Evolutionary conservation across 2,888 invertebrate species (phyloP).

Genomic region (Ceramica pisi): DNA sequence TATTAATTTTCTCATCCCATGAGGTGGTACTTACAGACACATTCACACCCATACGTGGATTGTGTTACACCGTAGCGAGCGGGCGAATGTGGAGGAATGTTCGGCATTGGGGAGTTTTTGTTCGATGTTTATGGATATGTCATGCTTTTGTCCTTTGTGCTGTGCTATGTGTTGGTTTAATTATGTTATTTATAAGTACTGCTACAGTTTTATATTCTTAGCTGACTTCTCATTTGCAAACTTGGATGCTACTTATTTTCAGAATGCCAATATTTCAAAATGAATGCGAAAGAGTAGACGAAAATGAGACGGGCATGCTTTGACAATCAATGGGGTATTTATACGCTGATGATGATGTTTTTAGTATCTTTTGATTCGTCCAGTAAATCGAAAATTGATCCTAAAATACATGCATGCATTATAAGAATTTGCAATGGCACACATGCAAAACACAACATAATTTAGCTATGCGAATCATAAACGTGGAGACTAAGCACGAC

Average conservation of each 20-base stretch:
- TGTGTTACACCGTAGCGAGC: constrained; percentile 73
- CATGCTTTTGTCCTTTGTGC: constrained; percentile 29
- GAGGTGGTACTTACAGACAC: constrained; percentile 77
- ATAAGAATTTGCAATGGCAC: no score
- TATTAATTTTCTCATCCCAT: constrained; percentile 85
- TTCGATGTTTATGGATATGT: constrained; percentile 18
- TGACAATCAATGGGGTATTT: no score
- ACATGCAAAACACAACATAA: no score
- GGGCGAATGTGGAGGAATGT: constrained; percentile 28
- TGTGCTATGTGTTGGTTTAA: constrained; percentile 5
- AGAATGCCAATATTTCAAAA: no score
- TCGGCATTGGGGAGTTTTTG: constrained; percentile 10
- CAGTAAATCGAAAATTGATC: no score
- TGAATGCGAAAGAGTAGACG: not conserved
- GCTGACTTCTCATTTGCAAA: not conserved
- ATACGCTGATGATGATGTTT: no score
- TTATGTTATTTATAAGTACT: constrained; percentile 21
- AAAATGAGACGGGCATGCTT: not conserved
- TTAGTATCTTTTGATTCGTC: no score
- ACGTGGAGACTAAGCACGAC: no score
- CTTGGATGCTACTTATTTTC: no score
- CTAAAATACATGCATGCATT: no score
- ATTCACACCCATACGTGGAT: constrained; percentile 80
- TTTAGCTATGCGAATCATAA: no score
- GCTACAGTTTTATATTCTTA: not conserved